Conservation (phyloP, 2,797 vertebrate genomes). For the Heliangelus exortis region DNA sequence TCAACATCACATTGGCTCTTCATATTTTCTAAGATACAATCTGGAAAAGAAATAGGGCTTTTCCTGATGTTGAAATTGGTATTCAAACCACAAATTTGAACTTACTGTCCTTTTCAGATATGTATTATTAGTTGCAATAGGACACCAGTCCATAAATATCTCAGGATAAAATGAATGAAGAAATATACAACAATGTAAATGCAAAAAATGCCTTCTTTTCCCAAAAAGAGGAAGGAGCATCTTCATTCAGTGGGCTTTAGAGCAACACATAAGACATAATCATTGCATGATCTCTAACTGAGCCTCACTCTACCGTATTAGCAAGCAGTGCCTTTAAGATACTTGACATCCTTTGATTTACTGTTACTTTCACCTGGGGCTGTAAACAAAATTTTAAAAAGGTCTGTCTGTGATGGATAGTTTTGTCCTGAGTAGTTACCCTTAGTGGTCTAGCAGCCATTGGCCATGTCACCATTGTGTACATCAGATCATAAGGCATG, state of each 20-base stretch:
- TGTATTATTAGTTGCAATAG: not conserved
- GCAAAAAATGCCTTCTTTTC: not conserved
- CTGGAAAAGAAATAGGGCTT: not conserved
- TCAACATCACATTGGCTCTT: not conserved
- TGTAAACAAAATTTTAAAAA: not conserved
- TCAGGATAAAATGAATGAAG: not conserved
- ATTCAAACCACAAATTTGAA: not conserved
- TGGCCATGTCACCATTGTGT: conserved; percentile 2
- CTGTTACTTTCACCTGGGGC: not conserved
- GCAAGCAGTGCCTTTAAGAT: not conserved
- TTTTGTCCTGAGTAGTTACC: conserved; percentile 38
- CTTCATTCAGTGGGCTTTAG: not conserved
- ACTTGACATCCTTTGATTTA: not conserved
- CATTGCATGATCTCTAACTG: not conserved
- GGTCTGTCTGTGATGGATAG: conserved; percentile 20
- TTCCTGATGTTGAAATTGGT: not conserved
- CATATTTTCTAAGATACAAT: not conserved
- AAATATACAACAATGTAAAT: not conserved
- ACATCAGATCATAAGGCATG: conserved; percentile 27
- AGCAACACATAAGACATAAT: not conserved
- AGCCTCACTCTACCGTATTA: not conserved
- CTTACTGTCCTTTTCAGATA: not conserved
- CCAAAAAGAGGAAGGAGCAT: not conserved
- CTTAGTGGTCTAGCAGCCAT: not conserved
- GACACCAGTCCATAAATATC: not conserved